phyloP scores from a whole-genome alignment of 2,888 invertebrate genomes.

The Rhagium mordax region DNA sequence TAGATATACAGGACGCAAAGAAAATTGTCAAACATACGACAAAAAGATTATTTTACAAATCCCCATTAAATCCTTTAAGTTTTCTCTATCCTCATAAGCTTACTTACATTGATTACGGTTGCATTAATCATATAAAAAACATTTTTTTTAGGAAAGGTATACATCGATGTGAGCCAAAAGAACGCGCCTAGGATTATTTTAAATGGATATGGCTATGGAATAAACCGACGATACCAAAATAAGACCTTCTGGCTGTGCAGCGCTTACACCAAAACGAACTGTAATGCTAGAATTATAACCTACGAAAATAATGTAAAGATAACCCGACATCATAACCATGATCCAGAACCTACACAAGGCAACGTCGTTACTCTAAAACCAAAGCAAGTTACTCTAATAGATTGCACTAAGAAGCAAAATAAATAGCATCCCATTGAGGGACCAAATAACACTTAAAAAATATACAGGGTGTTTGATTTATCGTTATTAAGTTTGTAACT shows the following conservation, averaged over 20 bases:
- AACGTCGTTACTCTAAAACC: neutral
- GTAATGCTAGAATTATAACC: constrained; percentile 36
- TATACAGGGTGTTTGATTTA: too few species aligned
- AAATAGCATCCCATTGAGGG: too few species aligned
- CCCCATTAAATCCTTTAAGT: too few species aligned
- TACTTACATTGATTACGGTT: too few species aligned
- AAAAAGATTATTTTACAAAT: too few species aligned
- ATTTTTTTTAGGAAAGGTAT: constrained; percentile 48
- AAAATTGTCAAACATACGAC: too few species aligned
- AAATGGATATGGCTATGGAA: constrained; percentile 32
- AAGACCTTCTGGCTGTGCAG: constrained; percentile 36
- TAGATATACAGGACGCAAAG: too few species aligned
- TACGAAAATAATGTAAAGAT: constrained; percentile 28
- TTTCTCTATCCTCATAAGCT: too few species aligned
- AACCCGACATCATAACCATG: constrained; percentile 28
- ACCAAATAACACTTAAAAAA: too few species aligned
- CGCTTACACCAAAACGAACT: constrained; percentile 27
- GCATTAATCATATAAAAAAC: too few species aligned
- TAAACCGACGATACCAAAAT: constrained; percentile 29
- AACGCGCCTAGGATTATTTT: constrained; percentile 34
- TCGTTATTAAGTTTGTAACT: too few species aligned
- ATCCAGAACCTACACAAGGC: neutral
- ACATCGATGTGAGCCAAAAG: constrained; percentile 31
- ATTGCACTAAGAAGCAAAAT: neutral
- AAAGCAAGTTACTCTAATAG: constrained; percentile 7